Conservation (phyloP, 2,113 vertebrate species). For the Pandion haliaetus region DNA sequence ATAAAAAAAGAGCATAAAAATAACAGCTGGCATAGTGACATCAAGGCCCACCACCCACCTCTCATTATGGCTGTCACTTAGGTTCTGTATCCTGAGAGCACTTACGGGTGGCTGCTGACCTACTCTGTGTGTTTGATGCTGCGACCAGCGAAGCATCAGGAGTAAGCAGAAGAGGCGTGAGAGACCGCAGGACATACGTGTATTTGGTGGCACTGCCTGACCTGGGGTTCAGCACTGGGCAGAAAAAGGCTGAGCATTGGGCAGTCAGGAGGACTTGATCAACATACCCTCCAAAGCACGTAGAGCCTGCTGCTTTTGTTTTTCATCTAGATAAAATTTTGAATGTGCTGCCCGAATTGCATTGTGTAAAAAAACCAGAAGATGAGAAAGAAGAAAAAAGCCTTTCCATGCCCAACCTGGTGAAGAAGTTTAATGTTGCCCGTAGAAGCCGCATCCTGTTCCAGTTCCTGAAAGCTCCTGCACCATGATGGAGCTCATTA, state of each 20-base stretch:
- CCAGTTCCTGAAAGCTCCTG: not conserved
- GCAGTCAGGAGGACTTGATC: not conserved
- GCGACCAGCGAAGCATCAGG: not conserved
- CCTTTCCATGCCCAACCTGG: fast-evolving
- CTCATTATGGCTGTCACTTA: not conserved
- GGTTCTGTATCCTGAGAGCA: not conserved
- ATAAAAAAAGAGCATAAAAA: not conserved
- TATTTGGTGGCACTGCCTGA: not conserved
- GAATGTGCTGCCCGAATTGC: not conserved
- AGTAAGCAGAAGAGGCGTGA: not conserved
- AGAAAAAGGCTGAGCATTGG: not conserved
- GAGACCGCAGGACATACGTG: no score
- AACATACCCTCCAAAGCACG: fast-evolving
- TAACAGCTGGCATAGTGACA: not conserved
- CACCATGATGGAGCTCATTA: not conserved
- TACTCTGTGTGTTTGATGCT: not conserved
- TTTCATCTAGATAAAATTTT: not conserved
- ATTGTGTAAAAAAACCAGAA: not conserved
- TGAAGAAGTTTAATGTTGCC: not conserved
- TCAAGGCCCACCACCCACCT: not conserved
- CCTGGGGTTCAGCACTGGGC: not conserved
- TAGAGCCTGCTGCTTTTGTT: not conserved
- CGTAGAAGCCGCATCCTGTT: not conserved
- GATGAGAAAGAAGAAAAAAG: not conserved
- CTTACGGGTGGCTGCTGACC: not conserved